These are phyloP conservation scores for Apis dorsata DNA, from an alignment of 1,140 invertebrate species.

Conservation along the genomic window DNA sequence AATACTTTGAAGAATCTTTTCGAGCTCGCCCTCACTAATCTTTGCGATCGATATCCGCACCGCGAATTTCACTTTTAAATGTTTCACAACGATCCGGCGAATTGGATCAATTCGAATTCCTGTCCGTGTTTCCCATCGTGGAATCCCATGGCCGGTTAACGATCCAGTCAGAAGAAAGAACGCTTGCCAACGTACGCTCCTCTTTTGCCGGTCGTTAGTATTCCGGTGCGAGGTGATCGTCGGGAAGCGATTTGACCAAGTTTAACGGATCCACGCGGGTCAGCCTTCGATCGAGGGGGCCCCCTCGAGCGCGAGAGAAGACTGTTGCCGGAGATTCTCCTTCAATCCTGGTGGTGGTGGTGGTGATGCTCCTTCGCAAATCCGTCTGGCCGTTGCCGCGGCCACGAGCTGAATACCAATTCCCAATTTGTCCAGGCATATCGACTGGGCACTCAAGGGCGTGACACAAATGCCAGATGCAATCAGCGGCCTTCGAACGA, in stretches of 20 bases:
- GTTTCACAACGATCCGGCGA: neutral
- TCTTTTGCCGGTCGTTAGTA: slow-evolving; percentile 60
- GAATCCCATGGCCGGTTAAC: slow-evolving; percentile 15
- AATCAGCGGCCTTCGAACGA: slow-evolving; percentile 74
- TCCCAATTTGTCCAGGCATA: slow-evolving; percentile 78
- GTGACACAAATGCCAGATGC: slow-evolving; percentile 81
- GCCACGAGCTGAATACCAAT: slow-evolving; percentile 77
- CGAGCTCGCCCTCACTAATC: neutral
- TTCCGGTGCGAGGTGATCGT: slow-evolving; percentile 69
- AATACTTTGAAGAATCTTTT: neutral
- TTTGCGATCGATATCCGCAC: neutral
- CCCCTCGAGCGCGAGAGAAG: neutral
- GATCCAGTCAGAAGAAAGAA: slow-evolving; percentile 28
- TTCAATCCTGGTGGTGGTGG: slow-evolving; percentile 36
- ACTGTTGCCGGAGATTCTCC: neutral
- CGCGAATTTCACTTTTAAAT: slow-evolving; percentile 17
- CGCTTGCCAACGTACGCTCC: slow-evolving; percentile 27
- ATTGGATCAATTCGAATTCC: slow-evolving; percentile 3
- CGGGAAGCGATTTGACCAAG: slow-evolving; percentile 77
- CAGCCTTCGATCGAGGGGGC: slow-evolving; percentile 44
- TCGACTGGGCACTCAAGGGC: slow-evolving; percentile 79
- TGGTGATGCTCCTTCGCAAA: slow-evolving; percentile 76
- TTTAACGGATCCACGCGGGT: slow-evolving; percentile 71
- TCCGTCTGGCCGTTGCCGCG: slow-evolving; percentile 76
- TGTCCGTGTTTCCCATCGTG: too few relatives aligned